Evolutionary conservation across 2,888 invertebrate genomes (phyloP).

Genomic region (Caenorhabditis macrosperma): DNA sequence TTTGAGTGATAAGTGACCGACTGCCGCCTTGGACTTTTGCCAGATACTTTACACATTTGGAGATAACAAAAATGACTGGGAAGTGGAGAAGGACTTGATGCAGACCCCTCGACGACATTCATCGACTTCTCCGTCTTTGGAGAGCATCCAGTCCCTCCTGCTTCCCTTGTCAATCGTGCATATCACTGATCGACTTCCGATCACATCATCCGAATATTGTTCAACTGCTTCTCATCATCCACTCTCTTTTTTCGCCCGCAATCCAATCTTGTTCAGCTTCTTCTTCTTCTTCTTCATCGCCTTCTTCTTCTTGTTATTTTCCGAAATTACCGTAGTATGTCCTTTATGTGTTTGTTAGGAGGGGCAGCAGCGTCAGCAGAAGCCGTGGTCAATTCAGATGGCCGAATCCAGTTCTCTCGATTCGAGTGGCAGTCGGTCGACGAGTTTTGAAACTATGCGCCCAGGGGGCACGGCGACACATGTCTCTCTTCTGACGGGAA

Average conservation of each 20-base stretch:
- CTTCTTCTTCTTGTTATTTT: constrained; percentile 49
- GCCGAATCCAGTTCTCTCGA: constrained; percentile 53
- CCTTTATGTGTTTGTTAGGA: constrained; percentile 55
- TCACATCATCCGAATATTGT: not conserved
- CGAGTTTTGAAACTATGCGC: constrained; percentile 49
- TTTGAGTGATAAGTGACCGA: constrained; percentile 37
- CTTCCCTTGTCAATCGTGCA: too few relatives aligned
- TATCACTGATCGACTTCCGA: not conserved
- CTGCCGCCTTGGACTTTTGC: constrained; percentile 28
- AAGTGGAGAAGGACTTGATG: constrained; percentile 18
- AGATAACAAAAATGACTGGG: constrained; percentile 17
- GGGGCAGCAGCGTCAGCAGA: constrained; percentile 21
- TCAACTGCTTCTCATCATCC: not conserved
- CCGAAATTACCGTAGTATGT: constrained; percentile 58
- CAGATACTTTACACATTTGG: not conserved
- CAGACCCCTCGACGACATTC: not conserved
- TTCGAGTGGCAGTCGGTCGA: constrained; percentile 37
- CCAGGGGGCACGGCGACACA: constrained; percentile 5
- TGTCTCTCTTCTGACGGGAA: constrained; percentile 29
- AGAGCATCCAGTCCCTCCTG: too few relatives aligned
- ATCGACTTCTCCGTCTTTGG: not conserved
- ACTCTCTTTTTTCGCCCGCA: not conserved
- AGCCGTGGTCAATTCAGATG: constrained; percentile 26
- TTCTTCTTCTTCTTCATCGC: not conserved
- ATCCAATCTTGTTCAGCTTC: constrained; percentile 46